These are phyloP conservation scores for Acrobasis suavella DNA, from an alignment of 2,888 invertebrate species.

Conservation along the genomic window DNA sequence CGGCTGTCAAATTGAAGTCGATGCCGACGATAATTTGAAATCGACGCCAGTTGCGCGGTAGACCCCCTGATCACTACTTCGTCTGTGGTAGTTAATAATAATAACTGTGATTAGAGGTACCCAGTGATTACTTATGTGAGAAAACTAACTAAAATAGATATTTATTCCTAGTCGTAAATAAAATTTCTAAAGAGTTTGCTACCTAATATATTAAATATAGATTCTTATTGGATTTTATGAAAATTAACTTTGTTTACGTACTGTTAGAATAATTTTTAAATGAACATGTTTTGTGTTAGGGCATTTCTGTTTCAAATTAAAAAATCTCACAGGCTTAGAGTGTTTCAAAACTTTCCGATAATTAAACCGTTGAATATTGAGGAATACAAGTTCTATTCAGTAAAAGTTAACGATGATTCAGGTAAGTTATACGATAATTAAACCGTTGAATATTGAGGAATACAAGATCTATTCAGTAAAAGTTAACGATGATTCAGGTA, in stretches of 20 bases:
- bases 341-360: neutral
- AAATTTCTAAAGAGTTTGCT: too few species aligned
- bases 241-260: neutral
- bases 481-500: slow-evolving; percentile 44
- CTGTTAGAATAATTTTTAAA: neutral
- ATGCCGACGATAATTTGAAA: too few species aligned
- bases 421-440: slow-evolving; percentile 36
- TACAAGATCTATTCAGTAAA: slow-evolving; percentile 35
- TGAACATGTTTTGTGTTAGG: slow-evolving; percentile 10
- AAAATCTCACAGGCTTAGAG: neutral
- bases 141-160: too few species aligned
- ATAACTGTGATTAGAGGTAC: too few species aligned
- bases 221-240: too few species aligned
- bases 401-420: slow-evolving; percentile 39
- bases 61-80: too few species aligned
- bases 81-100: too few species aligned
- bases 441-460: slow-evolving; percentile 18
- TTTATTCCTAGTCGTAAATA: too few species aligned
- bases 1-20: too few species aligned
- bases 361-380: slow-evolving; percentile 4
- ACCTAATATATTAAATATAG: too few species aligned
- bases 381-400: slow-evolving; percentile 34
- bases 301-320: neutral
- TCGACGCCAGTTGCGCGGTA: too few species aligned
- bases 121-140: too few species aligned